Evolutionary conservation across 2,113 vertebrate species (phyloP).

Genomic region (Aplodontia rufa): DNA sequence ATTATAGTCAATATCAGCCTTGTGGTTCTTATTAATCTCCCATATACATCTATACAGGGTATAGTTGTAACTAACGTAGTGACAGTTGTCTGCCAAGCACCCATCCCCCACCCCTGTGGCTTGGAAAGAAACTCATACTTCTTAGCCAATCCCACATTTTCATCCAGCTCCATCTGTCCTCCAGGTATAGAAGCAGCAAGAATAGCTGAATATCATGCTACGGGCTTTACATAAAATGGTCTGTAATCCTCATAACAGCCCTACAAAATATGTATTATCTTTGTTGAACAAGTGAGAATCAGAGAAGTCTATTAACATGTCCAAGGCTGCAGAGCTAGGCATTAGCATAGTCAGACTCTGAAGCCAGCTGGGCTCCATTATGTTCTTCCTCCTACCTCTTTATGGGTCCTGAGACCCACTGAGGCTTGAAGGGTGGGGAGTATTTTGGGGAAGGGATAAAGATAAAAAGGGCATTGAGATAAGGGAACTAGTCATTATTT

Average conservation of each 20-base stretch:
- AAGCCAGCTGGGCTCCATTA: background rate
- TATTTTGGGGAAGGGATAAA: background rate
- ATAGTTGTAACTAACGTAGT: background rate
- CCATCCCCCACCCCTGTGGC: background rate
- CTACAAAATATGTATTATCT: background rate
- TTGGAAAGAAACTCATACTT: background rate
- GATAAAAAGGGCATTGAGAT: conserved; percentile 67
- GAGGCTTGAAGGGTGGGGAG: conserved; percentile 18
- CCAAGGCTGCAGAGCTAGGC: background rate
- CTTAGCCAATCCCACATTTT: background rate
- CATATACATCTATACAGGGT: background rate
- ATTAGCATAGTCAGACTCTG: background rate
- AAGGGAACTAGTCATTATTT: conserved; percentile 61
- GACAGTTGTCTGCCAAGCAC: background rate
- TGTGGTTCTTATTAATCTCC: background rate
- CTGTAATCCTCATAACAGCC: background rate
- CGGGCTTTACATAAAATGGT: background rate
- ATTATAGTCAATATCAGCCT: background rate
- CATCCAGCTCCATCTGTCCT: background rate
- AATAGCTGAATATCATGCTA: background rate
- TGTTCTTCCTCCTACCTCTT: background rate
- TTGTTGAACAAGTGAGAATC: background rate
- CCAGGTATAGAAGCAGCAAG: background rate
- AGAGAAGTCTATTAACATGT: background rate
- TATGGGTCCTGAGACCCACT: conserved; percentile 26